Base-by-base conservation (phyloP, 2,888 invertebrate species). In the Tipula vernalis region DNA sequence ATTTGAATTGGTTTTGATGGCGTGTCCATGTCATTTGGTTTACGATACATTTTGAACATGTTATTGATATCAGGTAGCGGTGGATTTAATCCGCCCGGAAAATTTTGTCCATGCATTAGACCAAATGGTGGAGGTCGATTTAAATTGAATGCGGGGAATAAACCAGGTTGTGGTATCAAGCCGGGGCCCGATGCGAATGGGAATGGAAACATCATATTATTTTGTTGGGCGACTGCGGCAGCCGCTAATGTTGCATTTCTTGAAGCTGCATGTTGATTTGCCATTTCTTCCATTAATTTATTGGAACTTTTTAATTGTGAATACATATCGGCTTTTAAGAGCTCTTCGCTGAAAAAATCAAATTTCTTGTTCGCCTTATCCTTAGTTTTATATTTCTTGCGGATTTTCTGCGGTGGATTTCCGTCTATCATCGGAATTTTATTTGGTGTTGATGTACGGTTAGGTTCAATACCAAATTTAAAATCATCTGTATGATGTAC, bases 91-190 rank as follows among this genome's bases (percentile, higher is more conserved):
- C 39, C 39, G n/a, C 41, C 39, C 39, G 84, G 39, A n/a, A 84
- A 84, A 84, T 84, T 84, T 84, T 84, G 84, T n/a, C 84, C 84
- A 2, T 13, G 51, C 39, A 36, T 39, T 10, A 86, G 3, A 10
- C 85, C 85, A 85, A 85, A 86, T n/a, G 86, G 36, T 41, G 71
- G 36, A 12, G 71, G 28, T 5, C 36, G 42, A 13, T 51, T 36
- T 86, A 83, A 83, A 88, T 87, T 84, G 87, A 86, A 85, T 89
- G 83, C 87, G 5, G 93, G 92, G 88, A 93, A 93, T 1, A 94
- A 89, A 0, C 92, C 93, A 84, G 93, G 91, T 57, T 92, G 92
- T 12, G 94, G 93, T 91, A 94, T 93, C 87, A 94, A 89, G 0
- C 93, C 93, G 86, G 93, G 92, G 1, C 93, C 92, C 13, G 93